These are phyloP conservation scores for Protobothrops mucrosquamatus DNA, from an alignment of 2,113 vertebrate genomes.

Conservation along the genomic window DNA sequence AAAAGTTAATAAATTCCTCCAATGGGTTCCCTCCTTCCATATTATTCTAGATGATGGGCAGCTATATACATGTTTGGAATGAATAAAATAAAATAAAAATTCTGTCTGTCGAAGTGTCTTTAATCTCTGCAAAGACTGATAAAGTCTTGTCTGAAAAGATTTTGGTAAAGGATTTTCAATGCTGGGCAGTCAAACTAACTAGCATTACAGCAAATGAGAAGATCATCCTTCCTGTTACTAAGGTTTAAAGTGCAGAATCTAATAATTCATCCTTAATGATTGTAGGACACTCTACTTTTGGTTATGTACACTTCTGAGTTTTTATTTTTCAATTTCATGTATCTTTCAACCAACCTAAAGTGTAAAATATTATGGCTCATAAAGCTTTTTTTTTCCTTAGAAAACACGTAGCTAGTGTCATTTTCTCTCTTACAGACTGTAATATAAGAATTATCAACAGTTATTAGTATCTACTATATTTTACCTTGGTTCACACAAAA, in stretches of 20 bases:
- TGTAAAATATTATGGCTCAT: background rate
- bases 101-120: background rate
- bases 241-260: background rate
- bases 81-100: background rate
- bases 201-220: background rate
- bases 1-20: background rate
- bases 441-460: background rate
- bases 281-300: background rate
- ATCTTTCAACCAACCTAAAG: background rate
- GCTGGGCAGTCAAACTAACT: background rate
- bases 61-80: background rate
- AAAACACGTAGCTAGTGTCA: background rate
- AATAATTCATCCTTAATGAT: background rate
- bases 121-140: background rate
- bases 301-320: background rate
- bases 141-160: background rate
- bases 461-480: background rate
- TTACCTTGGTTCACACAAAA: slow-evolving; percentile 96
- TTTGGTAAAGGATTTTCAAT: background rate
- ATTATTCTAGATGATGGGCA: background rate
- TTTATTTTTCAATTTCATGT: background rate
- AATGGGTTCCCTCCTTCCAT: background rate
- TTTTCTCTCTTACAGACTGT: background rate
- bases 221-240: background rate
- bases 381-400: background rate